Conservation (phyloP, 2,797 vertebrate genomes). For the Sebastes cheni region DNA sequence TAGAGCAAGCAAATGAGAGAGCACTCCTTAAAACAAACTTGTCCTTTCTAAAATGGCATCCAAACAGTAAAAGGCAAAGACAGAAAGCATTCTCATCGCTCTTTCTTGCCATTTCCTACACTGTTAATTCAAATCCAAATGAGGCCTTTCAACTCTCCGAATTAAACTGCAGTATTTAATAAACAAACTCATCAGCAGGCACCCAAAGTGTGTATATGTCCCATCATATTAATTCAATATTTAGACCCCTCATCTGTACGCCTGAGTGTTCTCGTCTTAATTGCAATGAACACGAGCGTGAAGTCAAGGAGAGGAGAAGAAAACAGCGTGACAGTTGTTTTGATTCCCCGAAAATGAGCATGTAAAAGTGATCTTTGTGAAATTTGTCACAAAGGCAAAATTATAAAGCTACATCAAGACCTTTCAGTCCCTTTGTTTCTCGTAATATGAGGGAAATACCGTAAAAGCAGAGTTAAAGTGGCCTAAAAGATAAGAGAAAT, state of each 20-base stretch:
- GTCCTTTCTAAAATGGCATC: constrained; percentile 17
- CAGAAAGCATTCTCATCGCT: not conserved
- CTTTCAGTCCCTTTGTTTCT: not conserved
- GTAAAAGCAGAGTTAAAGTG: not conserved
- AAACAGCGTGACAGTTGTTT: constrained; percentile 82
- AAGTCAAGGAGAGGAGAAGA: constrained; percentile 76
- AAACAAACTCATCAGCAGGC: constrained; percentile 75
- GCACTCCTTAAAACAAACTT: not conserved
- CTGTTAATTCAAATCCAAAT: constrained; percentile 33
- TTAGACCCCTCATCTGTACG: constrained; percentile 80
- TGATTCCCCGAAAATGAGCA: constrained; percentile 26
- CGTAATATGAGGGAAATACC: not conserved
- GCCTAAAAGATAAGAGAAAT: not conserved
- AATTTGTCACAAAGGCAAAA: not conserved
- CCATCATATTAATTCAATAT: constrained; percentile 84
- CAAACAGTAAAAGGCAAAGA: constrained; percentile 13
- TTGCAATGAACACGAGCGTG: constrained; percentile 84
- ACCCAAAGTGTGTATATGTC: constrained; percentile 66
- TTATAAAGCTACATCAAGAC: not conserved
- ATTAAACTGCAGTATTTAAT: constrained; percentile 51
- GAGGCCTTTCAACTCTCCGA: constrained; percentile 28
- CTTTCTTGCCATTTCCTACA: not conserved
- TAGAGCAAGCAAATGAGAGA: constrained; percentile 5
- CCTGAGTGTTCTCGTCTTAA: constrained; percentile 81
- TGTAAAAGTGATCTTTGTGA: not conserved